Base-by-base conservation (phyloP, 1,140 invertebrate genomes). In the Oncopodura yosiiana region DNA sequence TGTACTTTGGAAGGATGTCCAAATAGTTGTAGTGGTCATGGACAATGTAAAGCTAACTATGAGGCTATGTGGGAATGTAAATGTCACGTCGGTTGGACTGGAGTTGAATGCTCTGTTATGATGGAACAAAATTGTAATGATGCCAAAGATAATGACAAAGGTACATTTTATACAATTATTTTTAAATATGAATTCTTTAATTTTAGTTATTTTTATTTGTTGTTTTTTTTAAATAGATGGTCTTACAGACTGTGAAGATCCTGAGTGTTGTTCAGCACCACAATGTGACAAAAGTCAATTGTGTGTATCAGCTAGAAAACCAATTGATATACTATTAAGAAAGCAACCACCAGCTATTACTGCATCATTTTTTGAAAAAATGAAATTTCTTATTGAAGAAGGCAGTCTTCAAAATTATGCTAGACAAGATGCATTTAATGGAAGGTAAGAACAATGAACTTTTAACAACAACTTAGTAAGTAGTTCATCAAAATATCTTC, bases 351-450 rank as follows among this genome's bases (percentile, higher is more conserved):
- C 92, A 1, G 87, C 91, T 16, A 89, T 94, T 56, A 94, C 92
- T 0, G 92, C 93, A 1, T 94, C 92, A 0, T 98, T 98, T 77
- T 97, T 94, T 70, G 91, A 98, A 70, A 82, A 91, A 67, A 94
- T 96, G 86, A 89, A 92, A 68, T 99, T 98, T 73, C 77, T 99
- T 36, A 94, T 98, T 61, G 92, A 97, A 73, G 91, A 95, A 70
- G 90, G 91, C 68, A 94, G 92, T 72, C 79, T 97, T 16, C 94
- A 98, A 73, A 93, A 88, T 69, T 97, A 96, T 71, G 92, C 93
- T 16, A 83, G 88, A 59, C 81, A 86, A 65, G 87, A 91, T 66
- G 87, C 87, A 5, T 97, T 97, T 73, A 95, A 96, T 73, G 89
- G 94, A 76, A 96, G 89, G 94, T 96, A 81, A 78, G 81, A 44